Evolutionary conservation across 1,140 invertebrate species (phyloP), one percentile per base, ranked within the genome.

Genomic region (Oryzaephilus surinamensis): DNA sequence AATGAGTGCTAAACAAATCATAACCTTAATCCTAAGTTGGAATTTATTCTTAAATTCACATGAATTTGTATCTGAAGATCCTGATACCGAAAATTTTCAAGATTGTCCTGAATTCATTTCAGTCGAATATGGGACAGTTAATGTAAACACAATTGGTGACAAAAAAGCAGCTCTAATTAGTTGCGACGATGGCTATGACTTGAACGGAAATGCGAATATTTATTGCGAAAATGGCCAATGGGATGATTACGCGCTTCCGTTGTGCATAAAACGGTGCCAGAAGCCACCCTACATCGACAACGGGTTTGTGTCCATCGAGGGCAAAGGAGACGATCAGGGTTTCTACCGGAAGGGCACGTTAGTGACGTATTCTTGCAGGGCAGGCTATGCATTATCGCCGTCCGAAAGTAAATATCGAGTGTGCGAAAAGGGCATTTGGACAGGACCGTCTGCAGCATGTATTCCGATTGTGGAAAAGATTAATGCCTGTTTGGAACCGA

Each of bases 371-470:
- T 23, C 36, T 6, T 63, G 61, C 43, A 41, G 32, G 24, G 32
- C 39, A 30, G 56, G 54, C 7, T 63, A 43, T 43, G 21, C 45
- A 24, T 44, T 63, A 14, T 27, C 30, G 7, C 58, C 60, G 15
- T 12, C 38, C 4, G 44, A 48, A 21, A 59, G 56, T 34, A 43
- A 52, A 31, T 48, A 51, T 37, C 37, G 58, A 15, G 52, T 54
- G 6, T 63, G 61, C 43, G 49, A 57, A 37, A 53, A 60, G 26
- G 60, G 60, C 7, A 46, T 51, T 28, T 63, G 61, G 61, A 58
- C 55, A 15, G 61, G 61, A 7, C 26, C 39, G 4, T 38, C 42
- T 32, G 58, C 48, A 10, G 46, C 27, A 14, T 62, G 59, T 52
- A 42, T 51, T 20, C 13, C 38, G 17, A n/a, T n/a, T 24, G 30